Conservation (phyloP, 2,113 vertebrate species). For the Carassius gibelio region DNA sequence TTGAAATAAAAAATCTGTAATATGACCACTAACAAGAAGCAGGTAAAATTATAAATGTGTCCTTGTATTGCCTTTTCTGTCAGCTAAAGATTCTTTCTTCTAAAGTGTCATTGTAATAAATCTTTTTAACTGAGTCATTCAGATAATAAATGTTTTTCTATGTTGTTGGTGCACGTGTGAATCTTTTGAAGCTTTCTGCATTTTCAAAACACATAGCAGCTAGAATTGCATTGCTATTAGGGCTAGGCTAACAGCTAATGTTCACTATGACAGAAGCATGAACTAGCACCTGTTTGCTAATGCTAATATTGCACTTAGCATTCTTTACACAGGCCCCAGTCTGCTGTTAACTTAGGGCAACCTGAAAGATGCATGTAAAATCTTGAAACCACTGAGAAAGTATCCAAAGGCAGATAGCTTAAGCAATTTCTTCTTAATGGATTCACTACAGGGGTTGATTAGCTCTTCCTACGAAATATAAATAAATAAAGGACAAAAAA, state of each 20-base stretch:
- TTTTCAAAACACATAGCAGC: background rate
- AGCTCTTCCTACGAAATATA: too few relatives aligned
- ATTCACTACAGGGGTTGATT: too few relatives aligned
- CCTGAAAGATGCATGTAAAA: background rate
- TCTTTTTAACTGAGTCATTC: background rate
- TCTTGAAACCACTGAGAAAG: too few relatives aligned
- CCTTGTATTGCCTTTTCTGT: background rate
- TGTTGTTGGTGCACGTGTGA: background rate
- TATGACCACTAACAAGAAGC: too few relatives aligned
- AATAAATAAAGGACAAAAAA: too few relatives aligned
- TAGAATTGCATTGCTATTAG: background rate
- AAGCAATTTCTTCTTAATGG: too few relatives aligned
- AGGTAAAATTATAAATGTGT: background rate
- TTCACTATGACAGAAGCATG: background rate
- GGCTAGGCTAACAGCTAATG: background rate
- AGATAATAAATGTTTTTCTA: background rate
- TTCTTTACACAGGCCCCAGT: background rate
- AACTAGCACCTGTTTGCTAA: background rate
- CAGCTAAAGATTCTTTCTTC: background rate
- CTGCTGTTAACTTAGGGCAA: background rate
- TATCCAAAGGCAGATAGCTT: too few relatives aligned
- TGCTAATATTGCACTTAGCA: background rate
- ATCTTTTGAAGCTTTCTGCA: background rate
- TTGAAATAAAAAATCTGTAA: too few relatives aligned
- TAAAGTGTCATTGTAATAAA: background rate